These are phyloP conservation scores for Buteo buteo DNA, from an alignment of 2,113 vertebrate species.

Conservation along the genomic window DNA sequence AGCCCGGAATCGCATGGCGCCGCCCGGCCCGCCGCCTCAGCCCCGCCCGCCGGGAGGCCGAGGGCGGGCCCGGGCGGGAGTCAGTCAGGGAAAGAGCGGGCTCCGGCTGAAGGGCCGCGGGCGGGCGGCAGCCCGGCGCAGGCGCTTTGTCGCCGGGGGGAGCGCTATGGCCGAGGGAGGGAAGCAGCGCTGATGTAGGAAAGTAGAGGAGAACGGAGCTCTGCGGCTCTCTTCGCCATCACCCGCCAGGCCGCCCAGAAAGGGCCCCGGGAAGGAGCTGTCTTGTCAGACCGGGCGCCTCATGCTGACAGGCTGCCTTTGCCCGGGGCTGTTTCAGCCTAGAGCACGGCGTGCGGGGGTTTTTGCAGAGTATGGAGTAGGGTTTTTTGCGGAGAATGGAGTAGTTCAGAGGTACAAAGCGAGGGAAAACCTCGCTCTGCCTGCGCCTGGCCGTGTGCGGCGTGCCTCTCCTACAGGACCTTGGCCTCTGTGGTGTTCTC, in stretches of 20 bases:
- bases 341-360: too few species aligned
- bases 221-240: too few species aligned
- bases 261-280: neutral
- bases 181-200: fast-evolving
- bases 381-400: neutral
- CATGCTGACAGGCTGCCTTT: neutral
- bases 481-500: neutral
- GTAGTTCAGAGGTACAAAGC: neutral
- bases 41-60: neutral
- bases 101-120: fast-evolving
- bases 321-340: neutral
- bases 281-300: neutral
- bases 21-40: too few species aligned
- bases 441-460: neutral
- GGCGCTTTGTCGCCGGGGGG: fast-evolving
- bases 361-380: neutral
- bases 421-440: neutral
- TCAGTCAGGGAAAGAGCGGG: fast-evolving
- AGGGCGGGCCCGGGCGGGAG: neutral
- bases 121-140: fast-evolving
- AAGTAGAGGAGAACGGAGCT: neutral
- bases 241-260: neutral
- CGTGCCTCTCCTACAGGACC: neutral
- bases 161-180: too few species aligned
- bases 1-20: too few species aligned